Evolutionary conservation across 2,113 vertebrate genomes (phyloP), one percentile per base, ranked within the genome.

Genomic region (Bostrychus sinensis): DNA sequence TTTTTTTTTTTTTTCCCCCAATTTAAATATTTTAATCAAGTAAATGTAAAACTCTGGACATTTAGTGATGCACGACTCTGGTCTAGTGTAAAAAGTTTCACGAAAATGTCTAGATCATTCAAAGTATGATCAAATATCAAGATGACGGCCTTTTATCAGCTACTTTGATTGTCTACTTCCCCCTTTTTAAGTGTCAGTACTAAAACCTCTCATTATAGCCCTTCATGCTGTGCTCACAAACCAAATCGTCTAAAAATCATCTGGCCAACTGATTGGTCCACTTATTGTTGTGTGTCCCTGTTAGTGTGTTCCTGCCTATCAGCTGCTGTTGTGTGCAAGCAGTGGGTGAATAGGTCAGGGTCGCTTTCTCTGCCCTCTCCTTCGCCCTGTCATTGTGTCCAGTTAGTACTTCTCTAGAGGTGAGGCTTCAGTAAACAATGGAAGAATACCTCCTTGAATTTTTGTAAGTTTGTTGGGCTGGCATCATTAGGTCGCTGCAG

Each of bases 141-240:
- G 37, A 61, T 65, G 43, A 43, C 28, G 62, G n/a, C 41, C 10
- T 63, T 72, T 72, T 71, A 45, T 57, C 25, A 41, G 19, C 6
- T 22, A 8, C 19, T 36, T n/a, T n/a, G 43, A 32, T 13, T 20
- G 3, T 17, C 55, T 39, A 36, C 42, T 19, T 39, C 23, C 64
- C 10, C 6, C 22, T 37, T 26, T 60, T 51, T 53, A 68, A 51
- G 62, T 66, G 73, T 70, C 62, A 74, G 45, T 56, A 55, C 37
- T 22, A 70, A 73, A 72, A 55, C 39, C 13, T 66, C 55, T 78
- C 66, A 79, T 80, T 78, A 81, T 86, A 83, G 23, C 10, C 19
- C 58, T 55, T 64, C 77, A 81, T 55, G 69, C 74, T 69, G 75
- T 53, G 56, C 62, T 62, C 66, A 61, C 66, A 82, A 48, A 12